Percentiles rank a stretch among this genome's conserved stretches.
phyloP scores from a whole-genome alignment of 2,888 invertebrate species.

The Zaprionus lineosus region DNA sequence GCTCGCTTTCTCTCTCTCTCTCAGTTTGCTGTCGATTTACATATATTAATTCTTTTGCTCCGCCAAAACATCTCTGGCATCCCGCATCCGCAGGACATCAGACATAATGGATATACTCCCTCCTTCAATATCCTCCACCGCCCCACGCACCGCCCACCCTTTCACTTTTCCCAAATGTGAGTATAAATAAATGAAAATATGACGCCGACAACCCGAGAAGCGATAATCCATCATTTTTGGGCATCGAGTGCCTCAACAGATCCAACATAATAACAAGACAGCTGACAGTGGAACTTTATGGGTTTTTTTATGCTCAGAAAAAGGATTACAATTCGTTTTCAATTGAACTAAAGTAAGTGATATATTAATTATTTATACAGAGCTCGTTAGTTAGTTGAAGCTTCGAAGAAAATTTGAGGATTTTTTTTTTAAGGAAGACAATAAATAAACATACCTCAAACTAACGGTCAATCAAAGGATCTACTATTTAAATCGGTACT shows the following conservation, averaged over 20 bases:
- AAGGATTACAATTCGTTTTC: no score
- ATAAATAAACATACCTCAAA: no score
- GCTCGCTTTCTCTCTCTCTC: slow-evolving; percentile 24
- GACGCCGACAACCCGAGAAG: slow-evolving; percentile 28
- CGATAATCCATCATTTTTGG: slow-evolving; percentile 66
- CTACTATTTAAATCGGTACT: no score
- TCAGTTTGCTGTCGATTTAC: slow-evolving; percentile 56
- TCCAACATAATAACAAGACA: neutral
- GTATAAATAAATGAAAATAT: slow-evolving; percentile 37
- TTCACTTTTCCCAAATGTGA: no score
- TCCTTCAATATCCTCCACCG: neutral
- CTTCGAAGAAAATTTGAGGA: no score
- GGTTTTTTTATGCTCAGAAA: neutral
- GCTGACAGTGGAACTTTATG: slow-evolving; percentile 21
- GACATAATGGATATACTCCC: slow-evolving; percentile 44
- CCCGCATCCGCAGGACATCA: slow-evolving; percentile 16
- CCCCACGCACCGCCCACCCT: no score
- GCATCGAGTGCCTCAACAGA: slow-evolving; percentile 35
- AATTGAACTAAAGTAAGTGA: no score
- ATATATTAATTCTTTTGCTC: slow-evolving; percentile 54
- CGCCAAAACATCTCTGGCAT: slow-evolving; percentile 30
- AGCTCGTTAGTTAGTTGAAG: no score
- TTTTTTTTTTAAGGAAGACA: no score
- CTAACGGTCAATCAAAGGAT: no score
- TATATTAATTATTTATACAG: no score